Conservation (phyloP, 2,888 invertebrate species). For the Eristalis intricaria region DNA sequence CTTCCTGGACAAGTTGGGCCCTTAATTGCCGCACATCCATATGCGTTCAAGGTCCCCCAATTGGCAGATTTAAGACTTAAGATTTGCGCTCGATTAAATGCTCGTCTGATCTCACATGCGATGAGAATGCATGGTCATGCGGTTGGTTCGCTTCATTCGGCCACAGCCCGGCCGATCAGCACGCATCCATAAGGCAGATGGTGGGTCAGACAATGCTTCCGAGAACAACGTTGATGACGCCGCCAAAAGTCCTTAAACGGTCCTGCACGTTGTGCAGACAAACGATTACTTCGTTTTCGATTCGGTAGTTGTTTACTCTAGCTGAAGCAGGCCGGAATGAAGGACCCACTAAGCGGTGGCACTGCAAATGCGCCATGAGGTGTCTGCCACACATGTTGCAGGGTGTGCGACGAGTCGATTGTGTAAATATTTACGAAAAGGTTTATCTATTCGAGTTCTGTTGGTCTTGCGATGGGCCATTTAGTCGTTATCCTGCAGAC, state of each 20-base stretch:
- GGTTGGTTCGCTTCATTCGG: slow-evolving; percentile 11
- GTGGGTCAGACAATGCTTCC: slow-evolving; percentile 20
- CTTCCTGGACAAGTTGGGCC: slow-evolving; percentile 17
- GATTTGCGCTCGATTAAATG: slow-evolving; percentile 40
- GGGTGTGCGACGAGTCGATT: slow-evolving; percentile 1
- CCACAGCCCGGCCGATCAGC: background rate
- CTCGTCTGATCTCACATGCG: slow-evolving; percentile 43
- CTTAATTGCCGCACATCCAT: slow-evolving; percentile 41
- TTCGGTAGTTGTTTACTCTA: slow-evolving; percentile 60
- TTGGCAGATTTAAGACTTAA: slow-evolving; percentile 24
- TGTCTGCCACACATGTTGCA: slow-evolving; percentile 26
- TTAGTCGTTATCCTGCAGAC: slow-evolving; percentile 43
- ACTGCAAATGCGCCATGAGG: slow-evolving; percentile 31
- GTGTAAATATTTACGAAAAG: slow-evolving; percentile 58
- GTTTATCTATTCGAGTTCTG: slow-evolving; percentile 44
- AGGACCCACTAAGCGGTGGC: background rate
- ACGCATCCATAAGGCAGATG: slow-evolving; percentile 51
- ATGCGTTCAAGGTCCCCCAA: slow-evolving; percentile 57
- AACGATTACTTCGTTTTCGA: slow-evolving; percentile 25
- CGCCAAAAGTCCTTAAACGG: slow-evolving; percentile 49
- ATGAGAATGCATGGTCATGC: slow-evolving; percentile 30
- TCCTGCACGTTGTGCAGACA: slow-evolving; percentile 8
- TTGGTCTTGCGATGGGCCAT: slow-evolving; percentile 25
- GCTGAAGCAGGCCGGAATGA: background rate
- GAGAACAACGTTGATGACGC: slow-evolving; percentile 7